A percentile compares a stretch with the other conserved stretches of the same genome.
Evolutionary conservation across 1,140 invertebrate species (phyloP).

Genomic region (Microplitis demolitor): DNA sequence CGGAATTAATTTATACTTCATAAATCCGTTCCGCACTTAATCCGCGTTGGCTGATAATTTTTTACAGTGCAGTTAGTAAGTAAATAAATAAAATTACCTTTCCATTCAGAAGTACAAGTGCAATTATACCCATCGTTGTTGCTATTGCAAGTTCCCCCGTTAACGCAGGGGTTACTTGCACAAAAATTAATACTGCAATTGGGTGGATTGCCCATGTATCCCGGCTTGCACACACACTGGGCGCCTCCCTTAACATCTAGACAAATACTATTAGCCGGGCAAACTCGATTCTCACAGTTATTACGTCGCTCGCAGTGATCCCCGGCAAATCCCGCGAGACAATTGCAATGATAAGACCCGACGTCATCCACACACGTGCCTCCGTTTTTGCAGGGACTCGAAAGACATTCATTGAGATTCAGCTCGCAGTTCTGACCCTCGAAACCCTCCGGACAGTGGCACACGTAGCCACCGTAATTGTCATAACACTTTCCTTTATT

Average conservation of each 20-base stretch:
- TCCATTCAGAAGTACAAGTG: conserved; percentile 72
- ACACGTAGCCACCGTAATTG: conserved; percentile 80
- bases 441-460: conserved; percentile 83
- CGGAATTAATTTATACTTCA: no score
- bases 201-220: conserved; percentile 72
- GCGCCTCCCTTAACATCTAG: conserved; percentile 56
- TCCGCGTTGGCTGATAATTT: no score
- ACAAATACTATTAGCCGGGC: conserved; percentile 65
- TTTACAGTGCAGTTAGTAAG: no score
- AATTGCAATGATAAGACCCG: conserved; percentile 63
- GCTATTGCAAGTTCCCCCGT: conserved; percentile 67
- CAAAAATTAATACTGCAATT: conserved; percentile 72
- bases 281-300: conserved; percentile 60
- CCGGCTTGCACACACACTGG: conserved; percentile 73
- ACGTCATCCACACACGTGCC: conserved; percentile 69
- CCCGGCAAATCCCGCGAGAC: conserved; percentile 66
- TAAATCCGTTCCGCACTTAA: no score
- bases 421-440: conserved; percentile 78
- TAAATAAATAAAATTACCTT: conserved; percentile 58
- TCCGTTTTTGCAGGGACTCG: conserved; percentile 70
- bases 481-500: conserved; percentile 80
- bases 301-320: conserved; percentile 63
- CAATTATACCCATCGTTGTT: conserved; percentile 68
- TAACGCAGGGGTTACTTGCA: conserved; percentile 65
- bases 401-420: conserved; percentile 69